Evolutionary conservation across 1,140 invertebrate species (phyloP).

Genomic region (Calycopis cecrops): DNA sequence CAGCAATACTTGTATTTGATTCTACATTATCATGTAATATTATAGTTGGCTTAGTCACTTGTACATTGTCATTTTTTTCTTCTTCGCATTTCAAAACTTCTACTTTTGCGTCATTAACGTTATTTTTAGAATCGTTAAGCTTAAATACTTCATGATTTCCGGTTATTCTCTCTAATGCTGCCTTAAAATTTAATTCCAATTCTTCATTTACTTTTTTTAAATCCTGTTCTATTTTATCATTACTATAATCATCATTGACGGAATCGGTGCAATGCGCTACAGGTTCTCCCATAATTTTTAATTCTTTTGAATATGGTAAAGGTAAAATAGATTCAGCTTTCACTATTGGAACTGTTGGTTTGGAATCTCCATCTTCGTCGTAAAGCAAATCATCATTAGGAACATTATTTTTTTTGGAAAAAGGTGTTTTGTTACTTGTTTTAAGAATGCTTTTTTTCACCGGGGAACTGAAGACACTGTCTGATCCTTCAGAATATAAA

Average conservation of each 20-base stretch:
- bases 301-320: slow-evolving; percentile 44
- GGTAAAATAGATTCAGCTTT: slow-evolving; percentile 51
- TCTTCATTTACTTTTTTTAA: slow-evolving; percentile 56
- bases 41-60: background rate
- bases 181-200: slow-evolving; percentile 54
- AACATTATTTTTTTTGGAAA: background rate
- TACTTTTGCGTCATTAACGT: background rate
- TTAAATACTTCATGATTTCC: slow-evolving; percentile 25
- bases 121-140: background rate
- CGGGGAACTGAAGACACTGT: slow-evolving; percentile 46
- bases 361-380: slow-evolving; percentile 2
- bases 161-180: slow-evolving; percentile 53
- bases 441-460: slow-evolving; percentile 29
- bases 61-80: slow-evolving; percentile 18
- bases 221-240: slow-evolving; percentile 45
- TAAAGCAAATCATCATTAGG: background rate
- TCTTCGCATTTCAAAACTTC: background rate
- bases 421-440: background rate
- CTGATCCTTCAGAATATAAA: slow-evolving; percentile 48
- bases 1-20: background rate
- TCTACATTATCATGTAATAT: background rate
- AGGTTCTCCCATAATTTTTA: slow-evolving; percentile 15
- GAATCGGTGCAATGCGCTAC: too few species aligned
- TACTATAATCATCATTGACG: slow-evolving; percentile 3
- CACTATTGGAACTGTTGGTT: slow-evolving; percentile 33